A percentile compares a stretch with the other conserved stretches of the same genome.
phyloP scores from a whole-genome alignment of 1,140 invertebrate genomes.

The Ptiloglossa arizonensis region DNA sequence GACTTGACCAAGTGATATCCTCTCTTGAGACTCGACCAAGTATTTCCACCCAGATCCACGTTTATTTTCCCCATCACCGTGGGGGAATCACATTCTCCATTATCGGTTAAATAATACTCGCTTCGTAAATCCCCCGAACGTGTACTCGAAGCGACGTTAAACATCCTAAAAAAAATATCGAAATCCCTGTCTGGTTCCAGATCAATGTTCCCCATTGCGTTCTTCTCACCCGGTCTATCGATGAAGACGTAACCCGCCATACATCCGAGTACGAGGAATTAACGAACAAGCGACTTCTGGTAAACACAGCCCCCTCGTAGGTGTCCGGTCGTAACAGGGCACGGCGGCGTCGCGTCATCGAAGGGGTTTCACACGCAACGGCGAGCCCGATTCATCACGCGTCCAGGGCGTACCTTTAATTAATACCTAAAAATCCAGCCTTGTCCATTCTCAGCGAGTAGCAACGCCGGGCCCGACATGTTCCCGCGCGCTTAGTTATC shows the following conservation, averaged over 20 bases:
- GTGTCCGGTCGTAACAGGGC: background rate
- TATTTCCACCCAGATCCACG: no score
- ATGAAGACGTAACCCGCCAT: background rate
- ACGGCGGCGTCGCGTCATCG: background rate
- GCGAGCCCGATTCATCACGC: constrained; percentile 7
- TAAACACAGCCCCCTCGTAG: background rate
- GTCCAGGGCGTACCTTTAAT: constrained; percentile 10
- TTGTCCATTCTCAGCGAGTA: background rate
- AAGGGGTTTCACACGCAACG: constrained; percentile 5
- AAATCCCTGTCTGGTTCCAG: no score
- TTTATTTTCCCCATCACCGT: no score
- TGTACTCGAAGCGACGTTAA: no score
- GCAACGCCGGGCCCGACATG: constrained; percentile 7
- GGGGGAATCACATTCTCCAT: no score
- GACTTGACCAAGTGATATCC: no score
- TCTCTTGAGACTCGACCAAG: no score
- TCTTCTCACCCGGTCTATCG: background rate
- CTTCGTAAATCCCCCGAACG: no score
- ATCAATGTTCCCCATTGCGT: no score
- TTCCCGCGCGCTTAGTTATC: constrained; percentile 21
- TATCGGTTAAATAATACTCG: no score
- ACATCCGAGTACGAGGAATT: background rate
- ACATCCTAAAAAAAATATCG: no score
- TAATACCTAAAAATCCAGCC: constrained; percentile 43
- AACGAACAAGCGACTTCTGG: background rate